These are phyloP conservation scores for Dynastes tityus DNA, from an alignment of 2,888 invertebrate genomes.

Conservation along the genomic window DNA sequence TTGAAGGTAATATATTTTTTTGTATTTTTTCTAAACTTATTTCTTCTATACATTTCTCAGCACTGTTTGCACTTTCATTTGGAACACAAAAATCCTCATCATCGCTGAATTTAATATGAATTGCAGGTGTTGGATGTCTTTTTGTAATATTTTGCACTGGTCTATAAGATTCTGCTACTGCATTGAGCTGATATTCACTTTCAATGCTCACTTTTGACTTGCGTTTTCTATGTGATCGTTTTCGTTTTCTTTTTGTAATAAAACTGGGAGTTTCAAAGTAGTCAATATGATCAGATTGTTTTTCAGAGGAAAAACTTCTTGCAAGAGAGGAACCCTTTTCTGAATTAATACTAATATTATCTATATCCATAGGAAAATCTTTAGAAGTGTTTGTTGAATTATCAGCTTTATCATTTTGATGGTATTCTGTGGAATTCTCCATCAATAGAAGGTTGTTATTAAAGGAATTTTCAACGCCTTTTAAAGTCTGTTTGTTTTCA, in stretches of 20 bases:
- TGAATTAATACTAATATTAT: not conserved
- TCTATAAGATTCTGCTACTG: not conserved
- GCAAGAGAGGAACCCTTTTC: not conserved
- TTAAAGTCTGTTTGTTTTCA: too few relatives aligned
- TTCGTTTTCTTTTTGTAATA: slow-evolving; percentile 44
- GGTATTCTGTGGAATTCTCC: too few relatives aligned
- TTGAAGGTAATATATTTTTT: not conserved
- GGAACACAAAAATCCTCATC: slow-evolving; percentile 16
- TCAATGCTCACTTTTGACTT: slow-evolving; percentile 31
- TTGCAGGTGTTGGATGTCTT: not conserved
- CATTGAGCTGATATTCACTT: not conserved
- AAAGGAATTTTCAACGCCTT: too few relatives aligned
- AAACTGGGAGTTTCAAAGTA: slow-evolving; percentile 23
- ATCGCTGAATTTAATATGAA: slow-evolving; percentile 53
- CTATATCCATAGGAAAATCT: too few relatives aligned
- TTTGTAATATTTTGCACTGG: not conserved
- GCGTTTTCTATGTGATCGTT: slow-evolving; percentile 36
- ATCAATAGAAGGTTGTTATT: too few relatives aligned
- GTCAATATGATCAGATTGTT: not conserved
- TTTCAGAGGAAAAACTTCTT: not conserved
- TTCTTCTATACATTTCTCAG: not conserved
- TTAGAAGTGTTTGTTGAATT: too few relatives aligned
- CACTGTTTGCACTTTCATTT: not conserved
- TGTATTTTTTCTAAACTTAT: not conserved
- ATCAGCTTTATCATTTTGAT: too few relatives aligned